Conservation (phyloP, 2,113 vertebrate species). For the Chamaetylas fuelleborni region DNA sequence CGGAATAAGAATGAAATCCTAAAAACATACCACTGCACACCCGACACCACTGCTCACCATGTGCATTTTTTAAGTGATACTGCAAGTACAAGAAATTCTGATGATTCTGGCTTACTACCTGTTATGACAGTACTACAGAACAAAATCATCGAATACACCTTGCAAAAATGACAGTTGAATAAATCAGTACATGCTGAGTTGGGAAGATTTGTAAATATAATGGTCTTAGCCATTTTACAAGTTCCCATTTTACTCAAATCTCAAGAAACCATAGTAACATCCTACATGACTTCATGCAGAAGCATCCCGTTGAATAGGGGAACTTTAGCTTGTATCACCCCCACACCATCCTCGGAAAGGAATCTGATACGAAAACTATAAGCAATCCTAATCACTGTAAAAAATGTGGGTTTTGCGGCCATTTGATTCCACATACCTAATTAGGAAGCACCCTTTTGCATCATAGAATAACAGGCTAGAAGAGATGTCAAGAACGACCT, state of each 20-base stretch:
- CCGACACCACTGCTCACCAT: background rate
- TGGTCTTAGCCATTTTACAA: background rate
- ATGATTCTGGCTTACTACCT: background rate
- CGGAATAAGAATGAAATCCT: background rate
- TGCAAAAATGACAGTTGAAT: background rate
- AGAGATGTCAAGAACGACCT: background rate
- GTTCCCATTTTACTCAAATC: background rate
- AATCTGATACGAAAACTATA: background rate
- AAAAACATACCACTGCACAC: background rate
- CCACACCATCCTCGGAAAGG: background rate
- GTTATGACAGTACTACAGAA: background rate
- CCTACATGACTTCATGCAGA: background rate
- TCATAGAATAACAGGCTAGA: background rate
- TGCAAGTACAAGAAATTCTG: background rate
- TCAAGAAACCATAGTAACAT: background rate
- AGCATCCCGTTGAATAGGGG: background rate
- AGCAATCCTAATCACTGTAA: background rate
- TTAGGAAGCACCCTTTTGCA: background rate
- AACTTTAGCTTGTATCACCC: fast-evolving
- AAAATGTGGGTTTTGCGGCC: background rate
- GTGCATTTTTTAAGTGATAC: background rate
- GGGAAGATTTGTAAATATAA: background rate
- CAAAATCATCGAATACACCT: background rate
- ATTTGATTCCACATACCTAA: background rate
- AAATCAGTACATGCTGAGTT: background rate